Percentiles rank a stretch among this genome's conserved stretches.
Conservation (phyloP, 1,140 invertebrate species). For the Hirudo medicinalis region DNA sequence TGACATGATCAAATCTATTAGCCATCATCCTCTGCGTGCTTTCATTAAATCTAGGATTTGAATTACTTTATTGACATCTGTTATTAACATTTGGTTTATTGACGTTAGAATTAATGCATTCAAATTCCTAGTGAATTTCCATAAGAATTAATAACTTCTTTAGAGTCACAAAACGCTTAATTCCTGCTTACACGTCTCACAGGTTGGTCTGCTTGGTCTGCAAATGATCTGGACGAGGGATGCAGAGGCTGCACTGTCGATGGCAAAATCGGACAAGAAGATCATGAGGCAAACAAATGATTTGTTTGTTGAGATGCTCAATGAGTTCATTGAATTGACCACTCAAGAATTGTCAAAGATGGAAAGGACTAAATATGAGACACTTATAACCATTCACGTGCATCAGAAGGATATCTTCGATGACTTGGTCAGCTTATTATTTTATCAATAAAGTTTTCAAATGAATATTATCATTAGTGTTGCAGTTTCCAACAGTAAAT, state of each 20-base stretch:
- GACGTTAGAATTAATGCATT: not conserved
- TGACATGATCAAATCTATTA: no score
- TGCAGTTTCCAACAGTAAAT: no score
- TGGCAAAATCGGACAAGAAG: constrained; percentile 78
- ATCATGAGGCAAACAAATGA: constrained; percentile 89
- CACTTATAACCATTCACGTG: constrained; percentile 88
- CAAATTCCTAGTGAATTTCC: not conserved
- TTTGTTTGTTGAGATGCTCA: constrained; percentile 79
- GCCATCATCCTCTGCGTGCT: no score
- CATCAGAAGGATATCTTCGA: constrained; percentile 95
- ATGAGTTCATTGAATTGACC: constrained; percentile 86
- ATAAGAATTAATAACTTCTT: not conserved
- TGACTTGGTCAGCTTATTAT: constrained; percentile 48
- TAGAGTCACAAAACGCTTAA: no score
- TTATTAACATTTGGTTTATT: not conserved
- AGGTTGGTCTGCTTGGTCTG: constrained; percentile 73
- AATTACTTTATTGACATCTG: no score
- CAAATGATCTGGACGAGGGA: constrained; percentile 95
- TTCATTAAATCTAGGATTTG: no score
- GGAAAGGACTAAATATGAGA: constrained; percentile 87
- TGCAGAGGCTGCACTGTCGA: constrained; percentile 71
- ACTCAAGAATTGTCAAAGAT: constrained; percentile 78
- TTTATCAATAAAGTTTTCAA: not conserved
- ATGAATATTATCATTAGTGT: not conserved
- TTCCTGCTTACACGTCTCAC: not conserved